Evolutionary conservation across 2,888 invertebrate species (phyloP).

Genomic region (Hylaea fasciaria): DNA sequence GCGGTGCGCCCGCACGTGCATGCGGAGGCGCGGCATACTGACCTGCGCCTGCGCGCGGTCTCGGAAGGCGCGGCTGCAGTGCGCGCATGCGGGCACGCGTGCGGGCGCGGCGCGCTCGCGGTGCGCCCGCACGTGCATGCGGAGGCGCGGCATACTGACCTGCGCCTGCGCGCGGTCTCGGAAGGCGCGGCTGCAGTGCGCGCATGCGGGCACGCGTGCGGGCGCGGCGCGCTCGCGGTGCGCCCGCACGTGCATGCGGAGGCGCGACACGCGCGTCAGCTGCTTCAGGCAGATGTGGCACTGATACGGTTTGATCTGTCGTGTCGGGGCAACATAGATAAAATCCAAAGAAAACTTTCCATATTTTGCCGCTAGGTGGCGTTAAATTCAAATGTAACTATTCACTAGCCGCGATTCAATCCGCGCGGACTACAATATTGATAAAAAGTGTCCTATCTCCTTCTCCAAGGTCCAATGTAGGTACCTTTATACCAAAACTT

Average conservation of each 20-base stretch:
- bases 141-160: constrained; percentile 45
- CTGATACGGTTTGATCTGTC: constrained; percentile 82
- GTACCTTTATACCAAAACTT: too few species aligned
- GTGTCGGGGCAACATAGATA: background rate
- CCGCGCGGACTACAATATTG: too few species aligned
- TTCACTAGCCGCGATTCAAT: too few species aligned
- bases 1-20: too few species aligned
- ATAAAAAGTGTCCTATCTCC: too few species aligned
- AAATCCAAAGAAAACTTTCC: background rate
- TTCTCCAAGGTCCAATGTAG: too few species aligned
- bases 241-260: constrained; percentile 80
- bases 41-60: constrained; percentile 63
- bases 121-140: too few species aligned
- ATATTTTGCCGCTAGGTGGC: too few species aligned
- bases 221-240: constrained; percentile 75
- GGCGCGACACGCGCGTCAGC: constrained; percentile 78
- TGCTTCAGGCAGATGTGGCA: constrained; percentile 84
- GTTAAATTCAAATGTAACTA: too few species aligned
- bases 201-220: constrained; percentile 67
- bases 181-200: constrained; percentile 69
- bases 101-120: constrained; percentile 60
- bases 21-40: background rate
- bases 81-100: constrained; percentile 67
- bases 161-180: constrained; percentile 59
- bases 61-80: constrained; percentile 69